Evolutionary conservation across 2,113 vertebrate genomes (phyloP), one percentile per base, ranked within the genome.

Genomic region (Grammomys dolichurus): DNA sequence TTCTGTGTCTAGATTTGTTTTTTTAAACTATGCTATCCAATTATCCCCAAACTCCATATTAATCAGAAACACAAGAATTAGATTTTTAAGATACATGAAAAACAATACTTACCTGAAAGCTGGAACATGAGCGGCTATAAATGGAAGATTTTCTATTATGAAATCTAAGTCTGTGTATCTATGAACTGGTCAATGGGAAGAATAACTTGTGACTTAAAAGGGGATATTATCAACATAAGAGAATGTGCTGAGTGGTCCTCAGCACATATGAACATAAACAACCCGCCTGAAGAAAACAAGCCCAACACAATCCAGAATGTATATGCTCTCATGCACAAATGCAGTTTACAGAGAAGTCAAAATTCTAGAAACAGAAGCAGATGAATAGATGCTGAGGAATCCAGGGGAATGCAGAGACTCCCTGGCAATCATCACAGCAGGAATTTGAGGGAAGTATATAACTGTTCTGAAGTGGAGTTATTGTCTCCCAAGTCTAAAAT

Each of bases 321-420:
- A 48, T 11, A 4, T n/a, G 17, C 40, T 46, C 16, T 17, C 7
- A 1, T 36, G 0, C 24, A 4, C 28, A 36, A n/a, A 36, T 28
- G 1, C n/a, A 77, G 60, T 70, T 31, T 54, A 54, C 17, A 89
- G 36, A 36, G 63, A 51, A 54, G n/a, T 31, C 12, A 84, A 78
- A 16, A 54, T 33, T 69, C 11, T n/a, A 14, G 36, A 60, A 82
- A 40, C 36, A 60, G 19, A 58, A 60, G 10, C 54, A 60, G 54
- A 26, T 82, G 10, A 6, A 36, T 82, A 12, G 17, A 40, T 82
- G 10, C 54, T 58, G 20, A 33, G 7, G n/a, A 82, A 58, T 26
- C 5, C 56, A 40, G 22, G 36, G 56, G n/a, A 1, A 82, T 40
- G 22, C 11, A 60, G 5, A 13, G 20, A 40, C 22, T 58, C 36